Evolutionary conservation across 2,113 vertebrate species (phyloP).

Genomic region (Cranoglanis bouderius): DNA sequence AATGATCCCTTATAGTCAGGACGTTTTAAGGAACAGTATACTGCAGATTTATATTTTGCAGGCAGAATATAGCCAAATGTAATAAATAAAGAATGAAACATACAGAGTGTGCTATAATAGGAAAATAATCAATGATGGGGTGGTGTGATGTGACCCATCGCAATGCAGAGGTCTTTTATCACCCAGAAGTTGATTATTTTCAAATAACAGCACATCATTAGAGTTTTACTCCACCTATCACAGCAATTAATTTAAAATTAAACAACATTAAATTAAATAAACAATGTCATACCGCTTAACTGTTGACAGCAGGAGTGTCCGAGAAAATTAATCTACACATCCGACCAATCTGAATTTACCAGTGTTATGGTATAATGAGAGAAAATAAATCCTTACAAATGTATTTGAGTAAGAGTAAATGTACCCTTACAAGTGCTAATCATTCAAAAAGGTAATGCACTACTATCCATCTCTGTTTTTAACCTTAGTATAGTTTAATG

Average conservation of each 20-base stretch:
- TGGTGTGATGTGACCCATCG: neutral
- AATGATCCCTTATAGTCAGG: neutral
- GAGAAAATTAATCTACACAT: neutral
- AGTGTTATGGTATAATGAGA: neutral
- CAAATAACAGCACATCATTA: neutral
- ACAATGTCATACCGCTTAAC: neutral
- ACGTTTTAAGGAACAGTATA: neutral
- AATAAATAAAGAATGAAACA: neutral
- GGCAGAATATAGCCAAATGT: neutral
- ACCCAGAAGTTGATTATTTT: neutral
- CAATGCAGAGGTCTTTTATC: neutral
- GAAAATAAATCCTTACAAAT: neutral
- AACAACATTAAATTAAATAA: too few species aligned
- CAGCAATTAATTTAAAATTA: neutral
- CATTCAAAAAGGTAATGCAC: neutral
- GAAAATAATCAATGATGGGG: neutral
- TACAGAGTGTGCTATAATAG: neutral
- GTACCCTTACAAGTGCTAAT: neutral
- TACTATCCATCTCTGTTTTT: neutral
- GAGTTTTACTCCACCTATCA: neutral
- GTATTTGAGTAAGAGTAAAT: neutral
- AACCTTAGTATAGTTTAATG: neutral
- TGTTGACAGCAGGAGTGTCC: neutral
- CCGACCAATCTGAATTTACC: neutral
- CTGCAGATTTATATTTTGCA: neutral